Base-by-base conservation (phyloP, 1,140 invertebrate genomes). In the Trichogramma pretiosum region DNA sequence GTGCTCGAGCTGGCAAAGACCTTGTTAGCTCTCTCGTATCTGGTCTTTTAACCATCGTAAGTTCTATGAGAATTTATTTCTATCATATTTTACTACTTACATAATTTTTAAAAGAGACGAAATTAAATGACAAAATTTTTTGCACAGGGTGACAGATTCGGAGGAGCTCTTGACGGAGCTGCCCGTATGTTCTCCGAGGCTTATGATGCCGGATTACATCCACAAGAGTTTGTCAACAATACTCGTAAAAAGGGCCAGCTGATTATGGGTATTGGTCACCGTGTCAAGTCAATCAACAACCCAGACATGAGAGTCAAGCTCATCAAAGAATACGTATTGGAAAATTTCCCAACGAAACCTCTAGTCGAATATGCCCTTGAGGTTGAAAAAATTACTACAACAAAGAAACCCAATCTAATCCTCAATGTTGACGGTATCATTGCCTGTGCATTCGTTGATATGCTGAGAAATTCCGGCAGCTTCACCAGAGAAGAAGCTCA, bases 371-470 rank as follows among this genome's bases (percentile, higher is more conserved):
- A 97, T 72, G 96, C 96, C 2, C 72, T 98, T 2, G 91, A 98
- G 75, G 95, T 99, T 14, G 97, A 99, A 62, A 95, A 97, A 67
- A 96, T 99, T 54, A 99, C 97, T 2, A 99, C 96, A 1, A 88
- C 90, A 44, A 99, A 99, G 79, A 99, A 99, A 74, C 96, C 96
- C 14, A 99, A 99, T 77, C 77, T 99, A 22, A 99, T 99, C 65
- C 77, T 99, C 17, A 99, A 99, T 73, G 96, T 99, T 10, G 97
- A 99, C 74, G 97, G 97, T 49, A 87, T 96, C 54, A 96, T 99
- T 63, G 97, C 93, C 3, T 91, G 92, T 21, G 84, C 91, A 5
- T 98, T 99, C 74, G 94, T 99, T 11, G 97, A 99, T 69, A 82
- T 99, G 70, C 77, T 99, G 39, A 79, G 93, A 46, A 82, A 93